Evolutionary conservation across 2,888 invertebrate genomes (phyloP).

Genomic region (Cancer borealis): DNA sequence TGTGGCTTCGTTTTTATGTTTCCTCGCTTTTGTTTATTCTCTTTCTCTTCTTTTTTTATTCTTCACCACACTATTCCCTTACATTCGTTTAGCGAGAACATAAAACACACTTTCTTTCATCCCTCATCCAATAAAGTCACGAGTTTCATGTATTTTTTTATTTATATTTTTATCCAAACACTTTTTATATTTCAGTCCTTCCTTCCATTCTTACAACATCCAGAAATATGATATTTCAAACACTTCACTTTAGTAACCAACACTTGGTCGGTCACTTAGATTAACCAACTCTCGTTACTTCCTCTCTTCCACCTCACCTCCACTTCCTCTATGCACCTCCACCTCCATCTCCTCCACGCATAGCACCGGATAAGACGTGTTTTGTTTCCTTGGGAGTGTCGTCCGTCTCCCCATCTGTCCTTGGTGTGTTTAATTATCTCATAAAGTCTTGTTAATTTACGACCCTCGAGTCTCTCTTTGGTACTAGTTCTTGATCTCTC

Average conservation of each 20-base stretch:
- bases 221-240: too few species aligned
- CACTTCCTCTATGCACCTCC: background rate
- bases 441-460: conserved; percentile 38
- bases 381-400: background rate
- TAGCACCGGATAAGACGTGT: background rate
- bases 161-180: background rate
- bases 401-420: conserved; percentile 49
- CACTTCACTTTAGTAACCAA: too few species aligned
- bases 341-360: background rate
- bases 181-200: background rate
- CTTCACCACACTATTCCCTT: background rate
- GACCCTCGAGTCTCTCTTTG: background rate
- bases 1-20: background rate
- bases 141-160: background rate
- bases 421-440: conserved; percentile 44
- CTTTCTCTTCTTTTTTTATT: background rate
- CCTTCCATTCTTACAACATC: background rate
- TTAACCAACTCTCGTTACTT: background rate
- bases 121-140: background rate
- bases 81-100: background rate
- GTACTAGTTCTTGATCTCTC: background rate
- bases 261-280: background rate
- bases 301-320: background rate
- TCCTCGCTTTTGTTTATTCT: background rate
- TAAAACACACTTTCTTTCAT: too few species aligned